phyloP scores from a whole-genome alignment of 2,888 invertebrate genomes.

The Holacanthella duospinosa region DNA sequence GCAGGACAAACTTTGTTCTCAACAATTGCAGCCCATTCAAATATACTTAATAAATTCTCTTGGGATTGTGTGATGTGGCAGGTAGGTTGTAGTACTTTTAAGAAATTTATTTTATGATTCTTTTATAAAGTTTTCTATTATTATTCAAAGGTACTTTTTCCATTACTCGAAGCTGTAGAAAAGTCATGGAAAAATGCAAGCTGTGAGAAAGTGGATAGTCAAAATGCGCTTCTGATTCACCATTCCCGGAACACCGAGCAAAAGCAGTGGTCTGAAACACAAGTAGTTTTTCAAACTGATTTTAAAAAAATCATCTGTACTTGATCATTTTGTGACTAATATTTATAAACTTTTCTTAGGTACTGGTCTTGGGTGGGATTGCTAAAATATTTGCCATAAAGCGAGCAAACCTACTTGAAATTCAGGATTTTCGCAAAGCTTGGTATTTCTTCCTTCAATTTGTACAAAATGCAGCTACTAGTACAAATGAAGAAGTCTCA shows the following conservation, averaged over 20 bases:
- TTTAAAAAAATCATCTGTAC: no score
- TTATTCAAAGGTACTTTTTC: constrained; percentile 66
- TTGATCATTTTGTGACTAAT: no score
- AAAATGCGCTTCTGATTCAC: constrained; percentile 90
- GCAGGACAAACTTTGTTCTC: constrained; percentile 96
- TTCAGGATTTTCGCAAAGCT: constrained; percentile 84
- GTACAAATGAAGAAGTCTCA: constrained; percentile 89
- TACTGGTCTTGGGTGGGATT: constrained; percentile 77
- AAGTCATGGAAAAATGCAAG: constrained; percentile 47
- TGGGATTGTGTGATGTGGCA: constrained; percentile 94
- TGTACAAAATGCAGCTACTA: constrained; percentile 81
- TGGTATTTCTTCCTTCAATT: constrained; percentile 90
- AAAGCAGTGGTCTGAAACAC: constrained; percentile 98
- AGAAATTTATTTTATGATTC: no score
- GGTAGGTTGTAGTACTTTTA: no score
- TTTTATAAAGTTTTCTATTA: background rate
- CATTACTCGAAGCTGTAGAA: constrained; percentile 83
- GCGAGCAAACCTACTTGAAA: constrained; percentile 64
- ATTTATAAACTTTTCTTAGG: constrained; percentile 45
- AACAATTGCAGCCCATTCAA: constrained; percentile 90
- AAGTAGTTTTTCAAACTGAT: no score
- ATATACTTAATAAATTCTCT: constrained; percentile 70
- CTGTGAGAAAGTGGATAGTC: constrained; percentile 67
- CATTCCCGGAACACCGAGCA: constrained; percentile 97
- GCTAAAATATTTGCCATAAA: constrained; percentile 89